phyloP scores from a whole-genome alignment of 1,140 invertebrate species.

The Monomorium pharaonis region DNA sequence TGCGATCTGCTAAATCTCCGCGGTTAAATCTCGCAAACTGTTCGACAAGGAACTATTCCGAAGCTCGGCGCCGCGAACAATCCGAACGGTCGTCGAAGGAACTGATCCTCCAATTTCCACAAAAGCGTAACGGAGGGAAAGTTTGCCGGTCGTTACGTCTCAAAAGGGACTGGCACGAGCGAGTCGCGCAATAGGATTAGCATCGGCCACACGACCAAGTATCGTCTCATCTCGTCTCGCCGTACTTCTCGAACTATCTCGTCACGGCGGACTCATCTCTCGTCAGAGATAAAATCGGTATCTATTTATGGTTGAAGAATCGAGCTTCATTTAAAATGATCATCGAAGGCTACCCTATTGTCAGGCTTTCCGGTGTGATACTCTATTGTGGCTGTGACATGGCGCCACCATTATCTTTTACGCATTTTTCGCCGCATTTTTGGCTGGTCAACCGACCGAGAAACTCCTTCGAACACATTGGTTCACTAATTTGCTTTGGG shows the following conservation, averaged over 20 bases:
- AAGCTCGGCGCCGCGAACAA: neutral
- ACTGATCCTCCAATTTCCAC: slow-evolving; percentile 41
- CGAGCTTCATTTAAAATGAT: slow-evolving; percentile 39
- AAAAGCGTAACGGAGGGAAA: slow-evolving; percentile 47
- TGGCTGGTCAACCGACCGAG: neutral
- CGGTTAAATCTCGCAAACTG: neutral
- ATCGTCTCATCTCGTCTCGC: neutral
- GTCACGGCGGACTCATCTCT: neutral
- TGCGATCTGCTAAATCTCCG: neutral
- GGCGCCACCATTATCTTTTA: slow-evolving; percentile 21
- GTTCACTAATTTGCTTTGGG: slow-evolving; percentile 36
- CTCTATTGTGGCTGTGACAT: slow-evolving; percentile 21
- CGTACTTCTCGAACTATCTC: neutral
- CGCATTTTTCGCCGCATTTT: slow-evolving; percentile 17
- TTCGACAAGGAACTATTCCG: neutral
- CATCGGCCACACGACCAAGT: slow-evolving; percentile 27
- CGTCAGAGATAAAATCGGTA: slow-evolving; percentile 38
- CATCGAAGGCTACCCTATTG: slow-evolving; percentile 50
- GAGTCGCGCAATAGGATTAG: slow-evolving; percentile 59
- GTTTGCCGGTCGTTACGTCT: slow-evolving; percentile 37
- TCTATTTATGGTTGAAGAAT: neutral
- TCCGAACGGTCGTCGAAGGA: slow-evolving; percentile 22
- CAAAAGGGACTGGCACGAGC: slow-evolving; percentile 61
- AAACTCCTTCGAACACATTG: slow-evolving; percentile 25
- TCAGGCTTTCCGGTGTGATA: slow-evolving; percentile 49